Percentiles rank a stretch among this genome's conserved stretches.
These are phyloP conservation scores for Nannobrachium achirus DNA, from an alignment of 2,113 vertebrate species.

Conservation along the genomic window DNA sequence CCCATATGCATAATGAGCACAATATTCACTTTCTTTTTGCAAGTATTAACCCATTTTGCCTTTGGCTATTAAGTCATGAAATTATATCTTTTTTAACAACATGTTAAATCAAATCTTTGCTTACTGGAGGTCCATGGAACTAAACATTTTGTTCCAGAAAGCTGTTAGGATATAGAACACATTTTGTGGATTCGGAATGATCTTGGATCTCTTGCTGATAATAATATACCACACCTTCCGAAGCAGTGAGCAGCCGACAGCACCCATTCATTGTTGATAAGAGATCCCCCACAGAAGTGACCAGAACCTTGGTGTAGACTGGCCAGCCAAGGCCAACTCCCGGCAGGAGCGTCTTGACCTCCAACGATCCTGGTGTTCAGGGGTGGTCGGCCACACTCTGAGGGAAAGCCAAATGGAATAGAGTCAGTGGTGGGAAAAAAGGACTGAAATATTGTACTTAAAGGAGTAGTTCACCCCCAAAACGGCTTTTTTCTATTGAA, in stretches of 20 bases:
- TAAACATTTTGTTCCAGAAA: no score
- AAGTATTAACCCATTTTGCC: no score
- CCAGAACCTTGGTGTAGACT: slow-evolving; percentile 63
- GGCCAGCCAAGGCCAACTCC: slow-evolving; percentile 81
- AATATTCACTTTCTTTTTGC: background rate
- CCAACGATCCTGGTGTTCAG: slow-evolving; percentile 74
- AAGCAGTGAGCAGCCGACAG: slow-evolving; percentile 79
- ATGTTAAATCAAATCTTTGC: no score
- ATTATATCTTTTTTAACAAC: no score
- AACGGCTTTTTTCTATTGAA: no score
- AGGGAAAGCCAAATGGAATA: no score
- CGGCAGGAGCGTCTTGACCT: slow-evolving; percentile 46
- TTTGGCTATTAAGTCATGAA: no score
- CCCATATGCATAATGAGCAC: background rate
- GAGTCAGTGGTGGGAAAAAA: no score
- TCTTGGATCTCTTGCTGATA: background rate
- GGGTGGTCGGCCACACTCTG: slow-evolving; percentile 69
- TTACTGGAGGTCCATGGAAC: no score
- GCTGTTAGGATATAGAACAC: no score
- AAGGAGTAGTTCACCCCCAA: no score
- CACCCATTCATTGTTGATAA: slow-evolving; percentile 78
- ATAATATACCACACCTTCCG: background rate
- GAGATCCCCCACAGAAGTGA: slow-evolving; percentile 78
- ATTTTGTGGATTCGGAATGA: no score
- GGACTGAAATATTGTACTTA: background rate